Conservation (phyloP, 1,140 invertebrate species). For the Lepidurus apus region DNA sequence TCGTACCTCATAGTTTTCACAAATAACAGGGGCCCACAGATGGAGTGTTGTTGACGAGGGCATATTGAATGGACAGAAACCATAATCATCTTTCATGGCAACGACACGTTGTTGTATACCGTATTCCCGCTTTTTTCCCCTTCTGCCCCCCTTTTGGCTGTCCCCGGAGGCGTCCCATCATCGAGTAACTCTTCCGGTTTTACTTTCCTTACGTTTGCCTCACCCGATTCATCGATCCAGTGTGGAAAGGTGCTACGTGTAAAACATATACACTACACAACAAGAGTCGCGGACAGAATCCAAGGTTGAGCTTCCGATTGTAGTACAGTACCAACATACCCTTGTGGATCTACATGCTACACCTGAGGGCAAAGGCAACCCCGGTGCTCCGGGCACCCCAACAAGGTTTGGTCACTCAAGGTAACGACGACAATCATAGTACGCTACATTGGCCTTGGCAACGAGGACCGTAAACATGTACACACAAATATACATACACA, state of each 20-base stretch:
- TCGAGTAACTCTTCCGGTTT: not conserved
- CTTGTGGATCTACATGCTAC: not conserved
- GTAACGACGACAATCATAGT: not conserved
- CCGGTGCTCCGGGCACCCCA: not conserved
- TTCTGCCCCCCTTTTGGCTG: no score
- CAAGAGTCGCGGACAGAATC: not conserved
- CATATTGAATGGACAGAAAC: not conserved
- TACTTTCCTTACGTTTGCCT: not conserved
- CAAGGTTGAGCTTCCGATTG: not conserved
- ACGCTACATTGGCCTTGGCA: slow-evolving; percentile 3
- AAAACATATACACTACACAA: not conserved
- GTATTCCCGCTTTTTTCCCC: not conserved
- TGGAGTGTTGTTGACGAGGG: not conserved
- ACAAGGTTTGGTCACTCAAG: not conserved
- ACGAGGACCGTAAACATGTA: not conserved
- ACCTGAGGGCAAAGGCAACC: not conserved
- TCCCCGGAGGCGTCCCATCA: not conserved
- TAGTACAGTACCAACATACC: no score
- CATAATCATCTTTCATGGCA: not conserved
- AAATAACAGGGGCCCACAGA: not conserved
- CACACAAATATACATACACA: not conserved
- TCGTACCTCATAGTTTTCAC: not conserved
- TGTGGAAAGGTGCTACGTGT: not conserved
- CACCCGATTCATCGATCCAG: not conserved
- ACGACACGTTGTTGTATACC: not conserved